Evolutionary conservation across 2,888 invertebrate genomes (phyloP), one percentile per base, ranked within the genome.

Genomic region (Ennomos erosarius): DNA sequence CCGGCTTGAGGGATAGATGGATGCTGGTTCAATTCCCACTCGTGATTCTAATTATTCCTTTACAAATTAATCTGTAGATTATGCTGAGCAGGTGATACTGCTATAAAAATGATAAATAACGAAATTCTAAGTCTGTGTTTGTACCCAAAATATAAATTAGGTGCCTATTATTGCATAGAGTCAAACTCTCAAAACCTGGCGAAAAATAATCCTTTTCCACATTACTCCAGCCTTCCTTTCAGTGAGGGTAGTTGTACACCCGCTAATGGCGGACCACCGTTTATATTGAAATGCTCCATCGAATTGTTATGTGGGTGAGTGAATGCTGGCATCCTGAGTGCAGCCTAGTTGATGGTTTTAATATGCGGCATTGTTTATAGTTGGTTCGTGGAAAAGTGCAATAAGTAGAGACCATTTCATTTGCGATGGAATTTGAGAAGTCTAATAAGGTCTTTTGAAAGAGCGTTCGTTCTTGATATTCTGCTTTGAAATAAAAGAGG

Each of bases 201-300:
- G 3, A 26, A 26, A 26, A 26, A 71, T n/a, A n/a, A 50, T 73
- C 74, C 50, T 0, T 59, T 59, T 85, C 87, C 79, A 79, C 46
- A 74, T 58, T 73, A 47, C 1, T 5, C 1, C 37, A 62, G 38
- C 76, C 39, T 55, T 55, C 63, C 73, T n/a, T n/a, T n/a, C n/a
- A n/a, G 68, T 77, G 69, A 74, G 81, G 79, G 82, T 82, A 81
- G 80, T 79, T 77, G 76, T 74, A 74, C 77, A 81, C 74, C 73
- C 78, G 70, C 82, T 87, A 87, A 88, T 86, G 86, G 85, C 82
- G 79, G 79, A 78, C 84, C 78, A 84, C 70, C 84, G 80, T 80
- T 85, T 85, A 89, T 89, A 91, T 90, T 90, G 87, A 84, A 90
- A 91, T 90, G 87, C 86, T 80, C 79, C 79, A 75, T 80, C 83